Percentiles rank a stretch among this genome's conserved stretches.
These are phyloP conservation scores for Drosophila watanabei DNA, from an alignment of 1,140 invertebrate genomes.

Conservation along the genomic window DNA sequence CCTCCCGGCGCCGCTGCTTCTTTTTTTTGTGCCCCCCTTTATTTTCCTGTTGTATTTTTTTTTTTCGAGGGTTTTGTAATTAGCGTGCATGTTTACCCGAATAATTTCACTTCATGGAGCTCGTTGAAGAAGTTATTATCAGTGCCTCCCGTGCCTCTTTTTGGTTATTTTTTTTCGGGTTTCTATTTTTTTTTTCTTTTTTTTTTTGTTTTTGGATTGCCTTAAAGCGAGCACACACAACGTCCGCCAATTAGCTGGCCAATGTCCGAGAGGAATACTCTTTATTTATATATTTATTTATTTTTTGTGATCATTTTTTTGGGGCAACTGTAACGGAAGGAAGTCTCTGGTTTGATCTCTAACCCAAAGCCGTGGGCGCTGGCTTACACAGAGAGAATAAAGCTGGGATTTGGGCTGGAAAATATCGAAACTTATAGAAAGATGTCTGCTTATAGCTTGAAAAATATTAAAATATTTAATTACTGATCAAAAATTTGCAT, in stretches of 20 bases:
- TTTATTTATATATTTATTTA: conserved; percentile 7
- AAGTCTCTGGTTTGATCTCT: conserved; percentile 54
- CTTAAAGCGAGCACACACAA: conserved; percentile 58
- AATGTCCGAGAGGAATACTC: conserved; percentile 56
- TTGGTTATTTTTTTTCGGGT: neutral
- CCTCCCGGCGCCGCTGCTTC: conserved; percentile 13
- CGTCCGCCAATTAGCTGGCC: conserved; percentile 78
- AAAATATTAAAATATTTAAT: too few relatives aligned
- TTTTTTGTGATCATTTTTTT: conserved; percentile 30
- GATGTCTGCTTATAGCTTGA: neutral
- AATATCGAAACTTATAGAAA: neutral
- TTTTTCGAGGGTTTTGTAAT: conserved; percentile 75
- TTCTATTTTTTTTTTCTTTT: conserved; percentile 29
- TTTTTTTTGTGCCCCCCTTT: conserved; percentile 28
- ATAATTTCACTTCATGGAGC: conserved; percentile 82
- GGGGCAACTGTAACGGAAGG: conserved; percentile 79
- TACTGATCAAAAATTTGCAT: neutral
- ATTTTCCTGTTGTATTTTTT: conserved; percentile 21
- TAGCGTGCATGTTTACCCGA: conserved; percentile 83
- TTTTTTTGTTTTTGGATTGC: conserved; percentile 35
- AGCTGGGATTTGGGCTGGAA: neutral
- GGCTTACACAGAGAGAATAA: conserved; percentile 11
- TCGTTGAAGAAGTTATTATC: conserved; percentile 84
- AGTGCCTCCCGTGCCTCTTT: conserved; percentile 14
- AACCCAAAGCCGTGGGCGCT: conserved; percentile 38